A percentile compares a stretch with the other conserved stretches of the same genome.
phyloP scores from a whole-genome alignment of 37 sponge, comb jelly and placozoan species.

The Lycopodina hypogea region DNA sequence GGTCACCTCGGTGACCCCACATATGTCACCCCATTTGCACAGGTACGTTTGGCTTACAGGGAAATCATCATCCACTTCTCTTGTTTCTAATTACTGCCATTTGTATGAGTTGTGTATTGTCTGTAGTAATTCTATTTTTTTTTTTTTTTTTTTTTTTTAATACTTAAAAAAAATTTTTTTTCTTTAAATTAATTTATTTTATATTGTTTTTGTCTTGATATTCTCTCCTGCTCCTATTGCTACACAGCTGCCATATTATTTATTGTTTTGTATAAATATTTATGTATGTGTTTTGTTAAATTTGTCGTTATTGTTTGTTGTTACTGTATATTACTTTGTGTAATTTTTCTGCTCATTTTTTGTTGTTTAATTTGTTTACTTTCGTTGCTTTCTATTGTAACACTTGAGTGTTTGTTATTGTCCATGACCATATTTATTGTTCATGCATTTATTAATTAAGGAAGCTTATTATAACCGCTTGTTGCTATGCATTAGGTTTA shows the following conservation, averaged over 20 bases:
- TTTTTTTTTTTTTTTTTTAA: not conserved
- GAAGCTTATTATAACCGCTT: not conserved
- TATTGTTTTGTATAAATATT: no score
- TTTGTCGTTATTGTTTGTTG: no score
- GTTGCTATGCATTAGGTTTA: not conserved
- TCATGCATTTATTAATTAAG: not conserved
- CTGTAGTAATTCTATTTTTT: not conserved
- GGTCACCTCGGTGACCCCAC: conserved; percentile 53
- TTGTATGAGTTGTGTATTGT: not conserved
- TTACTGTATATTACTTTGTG: no score
- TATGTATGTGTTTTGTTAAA: no score
- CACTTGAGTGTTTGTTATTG: no score
- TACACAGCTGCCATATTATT: no score
- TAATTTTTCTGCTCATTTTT: no score
- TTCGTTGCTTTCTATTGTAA: no score
- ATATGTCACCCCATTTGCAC: conserved; percentile 71
- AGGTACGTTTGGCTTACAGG: conserved; percentile 24
- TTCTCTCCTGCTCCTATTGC: no score
- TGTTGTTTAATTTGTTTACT: no score
- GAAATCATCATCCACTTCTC: not conserved
- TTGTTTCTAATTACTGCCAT: not conserved
- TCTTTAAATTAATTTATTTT: no score
- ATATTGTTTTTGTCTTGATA: no score
- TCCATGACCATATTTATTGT: not conserved
- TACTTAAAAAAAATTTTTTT: not conserved